Evolutionary conservation across 2,888 invertebrate genomes (phyloP), one percentile per base, ranked within the genome.

Genomic region (Lasioglossum malachurum): DNA sequence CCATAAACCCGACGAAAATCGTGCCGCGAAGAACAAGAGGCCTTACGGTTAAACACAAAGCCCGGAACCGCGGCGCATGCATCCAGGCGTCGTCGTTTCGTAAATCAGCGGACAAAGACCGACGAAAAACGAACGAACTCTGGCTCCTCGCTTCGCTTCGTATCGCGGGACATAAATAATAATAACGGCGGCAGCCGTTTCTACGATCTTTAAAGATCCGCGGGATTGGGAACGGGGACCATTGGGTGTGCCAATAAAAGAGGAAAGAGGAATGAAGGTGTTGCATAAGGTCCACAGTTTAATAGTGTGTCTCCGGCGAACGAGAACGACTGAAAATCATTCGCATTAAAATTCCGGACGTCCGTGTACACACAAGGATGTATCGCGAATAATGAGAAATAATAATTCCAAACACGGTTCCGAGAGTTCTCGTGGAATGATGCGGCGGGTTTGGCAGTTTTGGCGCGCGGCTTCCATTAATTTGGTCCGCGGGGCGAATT

Each of bases 41-140:
- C n/a, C 46, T 12, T 8, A 46, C 27, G 44, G 69, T 46, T 31
- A 74, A 57, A 35, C 53, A 74, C 83, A 78, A 83, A 80, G 78
- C 78, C 46, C 16, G 74, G 35, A 19, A 31, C 71, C 64, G 71
- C 35, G 35, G 35, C 35, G 69, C 69, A 77, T 80, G 84, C 80
- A 69, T 71, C 81, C 78, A 27, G 67, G 75, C 84, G 71, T 85
- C 81, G 75, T 83, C 77, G 78, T 86, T 83, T 82, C 80, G 78
- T 82, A 88, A 87, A 89, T 83, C 87, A 79, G 73, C 31, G 78
- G 80, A 80, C 86, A 82, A 86, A 69, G 78, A 83, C 64, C 71
- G 31, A 14, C 49, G 41, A 14, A 71, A 41, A 67, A 77, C 69
- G 64, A 64, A 31, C 64, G 64, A 31, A 31, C 64, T 27, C 60